Evolutionary conservation across 2,888 invertebrate species (phyloP), one percentile per base, ranked within the genome.

Genomic region (Rhyacophila evoluta): DNA sequence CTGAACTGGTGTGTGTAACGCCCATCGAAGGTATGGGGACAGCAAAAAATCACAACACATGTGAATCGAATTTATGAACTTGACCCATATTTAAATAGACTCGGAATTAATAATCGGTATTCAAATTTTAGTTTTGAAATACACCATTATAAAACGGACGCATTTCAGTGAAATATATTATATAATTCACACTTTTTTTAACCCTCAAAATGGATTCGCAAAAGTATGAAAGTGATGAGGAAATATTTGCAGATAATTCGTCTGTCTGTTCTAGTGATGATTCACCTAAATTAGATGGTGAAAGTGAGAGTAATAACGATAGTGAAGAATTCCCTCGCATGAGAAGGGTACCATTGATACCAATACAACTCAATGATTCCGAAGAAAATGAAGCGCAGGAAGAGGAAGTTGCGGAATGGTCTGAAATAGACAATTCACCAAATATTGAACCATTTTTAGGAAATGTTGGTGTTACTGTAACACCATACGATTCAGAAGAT

Each of bases 351-450:
- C 4, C n/a, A n/a, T n/a, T n/a, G n/a, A n/a, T n/a, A n/a, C n/a
- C n/a, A n/a, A n/a, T n/a, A n/a, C n/a, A n/a, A n/a, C n/a, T n/a
- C n/a, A n/a, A n/a, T n/a, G n/a, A 69, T 71, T 70, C 75, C 39
- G 70, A 70, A n/a, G 75, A 69, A 33, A 71, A 33, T 37, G 70
- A 75, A 81, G 78, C 75, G n/a, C n/a, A n/a, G n/a, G n/a, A n/a
- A n/a, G n/a, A n/a, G n/a, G n/a, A n/a, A n/a, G n/a, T n/a, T n/a
- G n/a, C n/a, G n/a, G n/a, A n/a, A n/a, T n/a, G n/a, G n/a, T n/a
- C n/a, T n/a, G n/a, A n/a, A n/a, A n/a, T n/a, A n/a, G n/a, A n/a
- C n/a, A n/a, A n/a, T n/a, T n/a, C n/a, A n/a, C n/a, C n/a, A n/a
- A n/a, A n/a, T n/a, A n/a, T n/a, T n/a, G n/a, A n/a, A n/a, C n/a